These are phyloP conservation scores for Sinelater perroti DNA, from an alignment of 2,888 invertebrate species.

Conservation along the genomic window DNA sequence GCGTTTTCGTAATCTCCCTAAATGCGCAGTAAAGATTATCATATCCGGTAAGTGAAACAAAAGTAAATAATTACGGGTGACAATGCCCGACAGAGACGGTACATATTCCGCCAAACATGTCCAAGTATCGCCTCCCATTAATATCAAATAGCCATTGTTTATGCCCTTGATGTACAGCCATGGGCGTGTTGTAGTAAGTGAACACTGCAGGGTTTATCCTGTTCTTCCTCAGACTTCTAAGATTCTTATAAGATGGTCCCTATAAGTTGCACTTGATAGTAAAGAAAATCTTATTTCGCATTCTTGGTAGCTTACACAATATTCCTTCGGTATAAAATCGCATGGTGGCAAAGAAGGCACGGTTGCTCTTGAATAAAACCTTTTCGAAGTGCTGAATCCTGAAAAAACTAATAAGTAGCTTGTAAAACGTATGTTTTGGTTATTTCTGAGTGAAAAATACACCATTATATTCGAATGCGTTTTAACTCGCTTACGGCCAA, in stretches of 20 bases:
- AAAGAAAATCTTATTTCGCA: no score
- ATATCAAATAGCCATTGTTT: conserved; percentile 95
- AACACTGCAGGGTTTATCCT: conserved; percentile 76
- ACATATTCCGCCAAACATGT: conserved; percentile 96
- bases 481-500: no score
- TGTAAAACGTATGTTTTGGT: no score
- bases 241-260: conserved; percentile 71
- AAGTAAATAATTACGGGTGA: conserved; percentile 81
- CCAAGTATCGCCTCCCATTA: conserved; percentile 86
- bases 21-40: no score
- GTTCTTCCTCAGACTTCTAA: conserved; percentile 66
- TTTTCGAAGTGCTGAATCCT: conserved; percentile 3
- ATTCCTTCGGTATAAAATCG: conserved; percentile 54
- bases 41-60: background rate
- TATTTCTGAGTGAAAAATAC: no score
- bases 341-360: conserved; percentile 50
- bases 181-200: conserved; percentile 82
- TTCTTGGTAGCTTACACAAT: conserved; percentile 52
- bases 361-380: conserved; percentile 1
- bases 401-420: no score
- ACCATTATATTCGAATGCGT: no score
- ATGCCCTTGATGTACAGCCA: conserved; percentile 84
- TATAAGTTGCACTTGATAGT: no score
- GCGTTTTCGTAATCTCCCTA: conserved; percentile 86
- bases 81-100: conserved; percentile 98